Evolutionary conservation across 1,140 invertebrate species (phyloP).

Genomic region (Drosophila prosaltans): DNA sequence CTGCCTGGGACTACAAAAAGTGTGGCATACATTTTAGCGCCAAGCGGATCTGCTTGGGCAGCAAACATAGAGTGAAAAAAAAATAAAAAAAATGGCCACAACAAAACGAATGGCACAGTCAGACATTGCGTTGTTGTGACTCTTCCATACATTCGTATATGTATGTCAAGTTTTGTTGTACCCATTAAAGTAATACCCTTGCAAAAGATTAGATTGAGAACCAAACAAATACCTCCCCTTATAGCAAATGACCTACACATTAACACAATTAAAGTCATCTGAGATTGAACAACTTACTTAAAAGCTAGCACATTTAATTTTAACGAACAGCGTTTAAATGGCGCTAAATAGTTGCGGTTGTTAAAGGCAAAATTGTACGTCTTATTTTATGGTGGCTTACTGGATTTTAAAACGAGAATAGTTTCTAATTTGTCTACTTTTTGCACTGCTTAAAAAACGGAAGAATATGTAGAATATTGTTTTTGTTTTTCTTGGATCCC

Average conservation of each 20-base stretch:
- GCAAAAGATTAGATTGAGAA: neutral
- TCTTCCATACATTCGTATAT: conserved; percentile 10
- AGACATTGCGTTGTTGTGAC: conserved; percentile 1
- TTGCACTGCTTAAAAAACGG: no score
- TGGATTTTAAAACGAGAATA: no score
- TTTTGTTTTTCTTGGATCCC: no score
- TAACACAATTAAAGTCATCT: neutral
- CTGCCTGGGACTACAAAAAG: conserved; percentile 33
- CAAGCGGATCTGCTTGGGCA: conserved; percentile 68
- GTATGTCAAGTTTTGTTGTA: conserved; percentile 33
- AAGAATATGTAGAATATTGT: no score
- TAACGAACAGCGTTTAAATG: no score
- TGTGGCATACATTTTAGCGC: conserved; percentile 68
- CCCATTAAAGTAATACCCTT: neutral
- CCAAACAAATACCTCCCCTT: neutral
- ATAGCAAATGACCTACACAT: no score
- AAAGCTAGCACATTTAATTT: no score
- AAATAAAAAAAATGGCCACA: conserved; percentile 31
- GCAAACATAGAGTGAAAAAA: conserved; percentile 40
- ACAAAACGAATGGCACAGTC: conserved; percentile 31
- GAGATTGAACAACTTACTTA: neutral
- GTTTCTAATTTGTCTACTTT: no score
- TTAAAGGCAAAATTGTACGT: no score
- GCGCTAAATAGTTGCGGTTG: no score
- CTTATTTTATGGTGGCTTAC: no score